Base-by-base conservation (phyloP, 2,888 invertebrate species). In the Nineta flava region DNA sequence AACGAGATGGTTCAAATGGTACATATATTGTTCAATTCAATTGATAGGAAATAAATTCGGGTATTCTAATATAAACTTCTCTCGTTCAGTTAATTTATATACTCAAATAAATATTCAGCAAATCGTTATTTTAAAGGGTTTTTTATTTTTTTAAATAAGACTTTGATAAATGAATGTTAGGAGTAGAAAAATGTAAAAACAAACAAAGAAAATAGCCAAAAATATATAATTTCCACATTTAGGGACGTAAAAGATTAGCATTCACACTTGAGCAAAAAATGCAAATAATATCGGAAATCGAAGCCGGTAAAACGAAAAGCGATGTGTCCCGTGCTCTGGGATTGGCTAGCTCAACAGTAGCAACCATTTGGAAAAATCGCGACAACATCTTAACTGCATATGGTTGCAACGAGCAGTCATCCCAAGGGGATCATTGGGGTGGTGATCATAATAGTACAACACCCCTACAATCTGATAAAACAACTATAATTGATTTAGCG, bases 231-330 rank as follows among this genome's bases (percentile, higher is more conserved):
- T 19, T 44, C 26, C 44, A 19, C 13, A 44, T 44, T 21, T 70
- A 74, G 73, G 73, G 73, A 65, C 72, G 73, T 62, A 74, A 73
- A 67, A 69, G 73, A 66, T 71, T 74, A 62, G 73, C 73, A 61
- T 74, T 74, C 71, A 73, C 73, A 61, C 69, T 72, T 65, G 73
- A 73, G 68, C 73, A 74, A 71, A 74, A 74, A 69, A 71, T 73
- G 68, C 71, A 73, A 68, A 73, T 74, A 65, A 73, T 74, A 66
- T 71, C 71, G 60, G 72, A 73, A 64, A 73, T 74, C 59, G 72
- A 73, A 63, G 69, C 70, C 56, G 73, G 73, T 56, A 73, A 73
- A 64, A 72, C 72, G 65, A 74, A 74, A 66, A 72, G 72, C 58
- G 73, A 73, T 61, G 73, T 74, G 55, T 72, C 72, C 58, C 66